These are phyloP conservation scores for Onychostruthus taczanowskii DNA, from an alignment of 2,113 vertebrate genomes.

Conservation along the genomic window DNA sequence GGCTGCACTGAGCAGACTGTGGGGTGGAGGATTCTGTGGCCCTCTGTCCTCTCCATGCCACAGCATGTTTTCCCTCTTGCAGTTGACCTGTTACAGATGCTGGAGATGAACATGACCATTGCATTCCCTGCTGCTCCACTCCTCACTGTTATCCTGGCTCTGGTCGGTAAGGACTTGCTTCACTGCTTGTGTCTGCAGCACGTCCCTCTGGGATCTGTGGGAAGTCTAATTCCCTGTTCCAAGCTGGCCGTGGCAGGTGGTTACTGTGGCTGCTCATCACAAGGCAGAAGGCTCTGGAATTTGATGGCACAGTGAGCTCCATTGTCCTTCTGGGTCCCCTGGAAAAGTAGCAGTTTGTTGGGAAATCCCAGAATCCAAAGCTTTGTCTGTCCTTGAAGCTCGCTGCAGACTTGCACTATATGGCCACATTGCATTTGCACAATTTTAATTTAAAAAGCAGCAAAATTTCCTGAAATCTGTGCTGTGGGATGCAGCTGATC, in stretches of 20 bases:
- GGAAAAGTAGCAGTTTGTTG: not conserved
- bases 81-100: constrained; percentile 98
- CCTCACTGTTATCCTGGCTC: constrained; percentile 95
- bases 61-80: not conserved
- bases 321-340: not conserved
- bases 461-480: fast-evolving
- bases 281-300: constrained; percentile 6
- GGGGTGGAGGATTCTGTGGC: not conserved
- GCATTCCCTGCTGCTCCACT: constrained; percentile 96
- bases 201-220: not conserved
- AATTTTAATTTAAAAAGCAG: not conserved
- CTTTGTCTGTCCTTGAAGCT: not conserved
- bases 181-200: not conserved
- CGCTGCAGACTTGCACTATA: fast-evolving
- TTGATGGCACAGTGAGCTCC: not conserved
- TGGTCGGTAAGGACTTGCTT: constrained; percentile 84
- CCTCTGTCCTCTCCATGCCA: fast-evolving
- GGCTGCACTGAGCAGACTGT: fast-evolving
- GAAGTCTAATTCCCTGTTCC: not conserved
- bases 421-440: not conserved
- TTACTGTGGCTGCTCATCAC: not conserved
- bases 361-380: not conserved
- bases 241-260: fast-evolving
- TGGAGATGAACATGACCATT: constrained; percentile 99
- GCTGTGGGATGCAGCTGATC: fast-evolving